These are phyloP conservation scores for Hyles vespertilio DNA, from an alignment of 1,140 invertebrate genomes.

Conservation along the genomic window DNA sequence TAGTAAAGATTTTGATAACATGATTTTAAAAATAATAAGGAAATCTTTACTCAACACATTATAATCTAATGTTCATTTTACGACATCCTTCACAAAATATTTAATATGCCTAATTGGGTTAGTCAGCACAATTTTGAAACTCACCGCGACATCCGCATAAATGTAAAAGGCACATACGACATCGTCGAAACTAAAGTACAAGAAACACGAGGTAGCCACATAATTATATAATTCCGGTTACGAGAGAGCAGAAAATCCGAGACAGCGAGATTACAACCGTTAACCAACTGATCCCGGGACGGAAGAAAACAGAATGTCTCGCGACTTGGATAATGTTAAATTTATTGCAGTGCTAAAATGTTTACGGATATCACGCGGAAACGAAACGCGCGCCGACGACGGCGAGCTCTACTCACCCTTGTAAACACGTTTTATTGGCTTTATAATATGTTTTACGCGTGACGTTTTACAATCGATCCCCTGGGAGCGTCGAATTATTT, in stretches of 20 bases:
- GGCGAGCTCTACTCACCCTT: slow-evolving; percentile 67
- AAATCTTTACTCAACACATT: too few species aligned
- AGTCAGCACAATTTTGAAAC: too few species aligned
- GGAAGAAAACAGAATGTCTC: slow-evolving; percentile 73
- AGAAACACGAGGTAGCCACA: slow-evolving; percentile 37
- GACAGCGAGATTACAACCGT: slow-evolving; percentile 63
- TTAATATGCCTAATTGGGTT: too few species aligned
- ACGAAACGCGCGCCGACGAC: slow-evolving; percentile 40
- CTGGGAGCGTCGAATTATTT: slow-evolving; percentile 71
- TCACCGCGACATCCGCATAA: too few species aligned
- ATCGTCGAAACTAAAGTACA: slow-evolving; percentile 32
- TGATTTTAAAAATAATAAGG: too few species aligned
- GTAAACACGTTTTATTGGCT: slow-evolving; percentile 76
- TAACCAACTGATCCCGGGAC: slow-evolving; percentile 69
- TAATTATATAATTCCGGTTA: slow-evolving; percentile 55
- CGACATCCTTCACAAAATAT: too few species aligned
- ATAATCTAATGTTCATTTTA: too few species aligned
- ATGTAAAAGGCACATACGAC: neutral
- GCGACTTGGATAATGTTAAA: slow-evolving; percentile 72
- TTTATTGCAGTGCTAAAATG: slow-evolving; percentile 74
- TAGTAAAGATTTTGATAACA: too few species aligned
- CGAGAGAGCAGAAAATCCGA: slow-evolving; percentile 52
- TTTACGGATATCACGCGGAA: slow-evolving; percentile 68
- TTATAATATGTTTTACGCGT: slow-evolving; percentile 76
- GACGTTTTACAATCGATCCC: slow-evolving; percentile 75